phyloP scores from a whole-genome alignment of 2,113 vertebrate genomes.

The Antigone vipio region DNA sequence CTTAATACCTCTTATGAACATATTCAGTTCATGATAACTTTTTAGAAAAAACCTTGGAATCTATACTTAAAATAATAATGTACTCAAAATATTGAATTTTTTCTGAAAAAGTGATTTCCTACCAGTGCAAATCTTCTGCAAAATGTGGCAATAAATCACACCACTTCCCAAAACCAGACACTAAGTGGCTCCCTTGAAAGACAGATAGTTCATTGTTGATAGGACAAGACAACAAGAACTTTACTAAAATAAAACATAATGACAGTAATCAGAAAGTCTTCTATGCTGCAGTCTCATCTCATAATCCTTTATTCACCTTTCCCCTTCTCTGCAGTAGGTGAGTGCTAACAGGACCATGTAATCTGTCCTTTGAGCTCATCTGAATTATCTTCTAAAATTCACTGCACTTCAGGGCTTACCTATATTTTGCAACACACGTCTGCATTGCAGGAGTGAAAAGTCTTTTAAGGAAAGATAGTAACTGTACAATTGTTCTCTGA shows the following conservation, averaged over 20 bases:
- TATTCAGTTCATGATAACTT: neutral
- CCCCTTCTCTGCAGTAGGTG: neutral
- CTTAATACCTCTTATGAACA: neutral
- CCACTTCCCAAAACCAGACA: neutral
- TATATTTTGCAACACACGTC: neutral
- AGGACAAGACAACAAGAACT: neutral
- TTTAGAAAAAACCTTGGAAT: neutral
- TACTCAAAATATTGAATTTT: neutral
- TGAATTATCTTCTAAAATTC: slow-evolving; percentile 1
- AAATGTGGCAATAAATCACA: neutral
- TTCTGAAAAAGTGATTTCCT: neutral
- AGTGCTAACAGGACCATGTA: neutral
- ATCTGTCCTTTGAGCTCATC: neutral
- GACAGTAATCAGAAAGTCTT: neutral
- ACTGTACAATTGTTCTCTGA: neutral
- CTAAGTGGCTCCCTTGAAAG: neutral
- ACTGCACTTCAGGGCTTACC: neutral
- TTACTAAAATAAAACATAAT: neutral
- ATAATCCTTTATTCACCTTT: neutral
- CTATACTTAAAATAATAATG: neutral
- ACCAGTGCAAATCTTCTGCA: neutral
- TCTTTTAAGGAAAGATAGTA: neutral
- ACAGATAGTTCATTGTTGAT: neutral
- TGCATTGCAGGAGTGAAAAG: neutral
- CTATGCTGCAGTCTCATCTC: neutral